These are phyloP conservation scores for Heliconius ismenius DNA, from an alignment of 2,888 invertebrate species.

Conservation along the genomic window DNA sequence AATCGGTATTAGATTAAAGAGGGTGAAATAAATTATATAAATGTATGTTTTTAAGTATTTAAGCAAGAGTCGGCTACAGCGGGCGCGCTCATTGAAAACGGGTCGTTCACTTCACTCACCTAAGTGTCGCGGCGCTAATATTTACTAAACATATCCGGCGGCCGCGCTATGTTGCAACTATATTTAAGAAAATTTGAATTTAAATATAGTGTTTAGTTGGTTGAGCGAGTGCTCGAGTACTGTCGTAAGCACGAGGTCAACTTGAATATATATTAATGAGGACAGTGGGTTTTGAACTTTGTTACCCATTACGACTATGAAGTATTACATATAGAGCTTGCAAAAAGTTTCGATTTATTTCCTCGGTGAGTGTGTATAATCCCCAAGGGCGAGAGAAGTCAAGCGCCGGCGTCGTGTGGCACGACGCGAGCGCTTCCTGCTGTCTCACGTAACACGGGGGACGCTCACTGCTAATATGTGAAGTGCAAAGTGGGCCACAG, in stretches of 20 bases:
- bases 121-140: conserved; percentile 1
- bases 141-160: conserved; percentile 12
- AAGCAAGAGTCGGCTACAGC: not conserved
- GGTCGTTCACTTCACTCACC: conserved; percentile 16
- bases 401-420: not conserved
- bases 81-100: conserved; percentile 25
- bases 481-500: not conserved
- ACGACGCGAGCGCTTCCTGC: not conserved
- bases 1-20: not conserved
- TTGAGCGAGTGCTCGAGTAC: not conserved
- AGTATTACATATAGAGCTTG: not conserved
- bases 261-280: too few relatives aligned
- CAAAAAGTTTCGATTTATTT: not conserved
- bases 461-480: not conserved
- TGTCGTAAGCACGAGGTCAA: not conserved
- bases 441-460: not conserved
- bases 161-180: not conserved
- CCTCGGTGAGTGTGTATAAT: not conserved
- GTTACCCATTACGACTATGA: not conserved
- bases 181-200: conserved; percentile 7
- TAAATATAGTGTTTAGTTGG: not conserved
- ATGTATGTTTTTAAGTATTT: not conserved
- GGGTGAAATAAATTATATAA: not conserved
- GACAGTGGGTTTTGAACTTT: not conserved
- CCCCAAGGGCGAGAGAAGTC: not conserved